Base-by-base conservation (phyloP, 2,888 invertebrate genomes). In the Coleophora flavipennella region DNA sequence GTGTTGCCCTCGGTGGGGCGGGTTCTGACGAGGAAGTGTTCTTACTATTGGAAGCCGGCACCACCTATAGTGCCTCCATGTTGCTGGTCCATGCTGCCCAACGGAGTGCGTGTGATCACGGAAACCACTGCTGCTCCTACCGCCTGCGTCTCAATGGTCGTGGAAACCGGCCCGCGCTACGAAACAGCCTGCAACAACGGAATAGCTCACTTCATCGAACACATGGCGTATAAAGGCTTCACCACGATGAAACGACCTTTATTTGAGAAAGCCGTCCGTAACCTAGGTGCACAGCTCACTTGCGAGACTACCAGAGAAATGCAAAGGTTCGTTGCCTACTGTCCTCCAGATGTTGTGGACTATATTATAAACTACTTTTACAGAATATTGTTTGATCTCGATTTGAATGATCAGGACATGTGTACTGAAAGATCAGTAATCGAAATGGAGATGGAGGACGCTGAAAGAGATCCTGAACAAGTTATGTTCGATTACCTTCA, bases 401-500 rank as follows among this genome's bases (percentile, higher is more conserved):
- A 60, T 0, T 42, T 69, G 33, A 50, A 57, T 25, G 51, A 58
- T 0, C 1, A 35, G 8, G 68, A 70, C 38, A 50, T 86, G 8
- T 50, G 60, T 2, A 31, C 33, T 1, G 77, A 67, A 43, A 70
- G 66, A 42, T 25, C 48, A 4, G 59, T 62, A 8, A 65, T 85
- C 25, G 45, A 57, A n/a, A 36, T 56, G 1, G 73, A 85, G 42
- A 54, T 80, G 31, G 25, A 46, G 0, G 73, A 80, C 26, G 46
- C 56, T 3, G 86, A 86, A 27, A 58, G 47, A 0, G 55, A 85
- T 40, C 65, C 70, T 3, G 70, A 67, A 49, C 47, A 51, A 25
- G 50, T 84, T 2, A 45, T 69, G 2, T 83, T 85, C 49, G 84
- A 86, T 45, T 86, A 84, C 51, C 57, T 87, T n/a, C 70, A 79